These are phyloP conservation scores for Seladonia tumulorum DNA, from an alignment of 2,888 invertebrate genomes.

Conservation along the genomic window DNA sequence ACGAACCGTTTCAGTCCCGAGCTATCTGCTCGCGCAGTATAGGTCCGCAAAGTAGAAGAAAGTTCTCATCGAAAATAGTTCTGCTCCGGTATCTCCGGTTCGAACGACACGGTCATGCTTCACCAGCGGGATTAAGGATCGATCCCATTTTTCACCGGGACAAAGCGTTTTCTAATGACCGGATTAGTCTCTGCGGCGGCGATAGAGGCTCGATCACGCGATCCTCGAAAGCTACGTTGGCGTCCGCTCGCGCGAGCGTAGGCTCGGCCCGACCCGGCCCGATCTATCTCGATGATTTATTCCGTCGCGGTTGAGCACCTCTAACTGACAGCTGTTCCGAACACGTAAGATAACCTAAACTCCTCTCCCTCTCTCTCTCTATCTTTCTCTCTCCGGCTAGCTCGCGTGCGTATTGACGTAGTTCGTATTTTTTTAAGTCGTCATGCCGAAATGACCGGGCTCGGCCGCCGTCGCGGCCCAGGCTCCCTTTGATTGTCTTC, in stretches of 20 bases:
- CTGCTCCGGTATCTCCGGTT: background rate
- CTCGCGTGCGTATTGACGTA: slow-evolving; percentile 81
- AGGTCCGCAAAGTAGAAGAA: background rate
- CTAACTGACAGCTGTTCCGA: slow-evolving; percentile 82
- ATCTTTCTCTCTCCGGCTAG: slow-evolving; percentile 28
- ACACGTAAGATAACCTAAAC: slow-evolving; percentile 81
- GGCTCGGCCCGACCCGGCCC: background rate
- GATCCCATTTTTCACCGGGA: slow-evolving; percentile 49
- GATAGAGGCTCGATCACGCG: slow-evolving; percentile 55
- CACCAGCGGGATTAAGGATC: slow-evolving; percentile 35
- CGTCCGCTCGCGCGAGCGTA: slow-evolving; percentile 16
- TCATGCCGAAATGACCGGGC: slow-evolving; percentile 80
- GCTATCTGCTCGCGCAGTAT: background rate
- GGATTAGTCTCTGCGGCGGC: slow-evolving; percentile 40
- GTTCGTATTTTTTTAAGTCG: slow-evolving; percentile 78
- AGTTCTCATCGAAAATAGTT: slow-evolving; percentile 10
- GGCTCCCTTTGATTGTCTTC: slow-evolving; percentile 81
- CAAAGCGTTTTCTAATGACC: slow-evolving; percentile 58
- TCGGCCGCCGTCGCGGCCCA: slow-evolving; percentile 56
- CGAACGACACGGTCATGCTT: slow-evolving; percentile 11
- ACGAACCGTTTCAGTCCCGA: background rate
- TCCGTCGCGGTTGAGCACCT: slow-evolving; percentile 77
- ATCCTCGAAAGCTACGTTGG: slow-evolving; percentile 41
- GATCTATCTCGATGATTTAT: slow-evolving; percentile 57
- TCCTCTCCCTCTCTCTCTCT: slow-evolving; percentile 51